Evolutionary conservation across 2,797 vertebrate species (phyloP).

Genomic region (Cynodonichthys magdalenae): DNA sequence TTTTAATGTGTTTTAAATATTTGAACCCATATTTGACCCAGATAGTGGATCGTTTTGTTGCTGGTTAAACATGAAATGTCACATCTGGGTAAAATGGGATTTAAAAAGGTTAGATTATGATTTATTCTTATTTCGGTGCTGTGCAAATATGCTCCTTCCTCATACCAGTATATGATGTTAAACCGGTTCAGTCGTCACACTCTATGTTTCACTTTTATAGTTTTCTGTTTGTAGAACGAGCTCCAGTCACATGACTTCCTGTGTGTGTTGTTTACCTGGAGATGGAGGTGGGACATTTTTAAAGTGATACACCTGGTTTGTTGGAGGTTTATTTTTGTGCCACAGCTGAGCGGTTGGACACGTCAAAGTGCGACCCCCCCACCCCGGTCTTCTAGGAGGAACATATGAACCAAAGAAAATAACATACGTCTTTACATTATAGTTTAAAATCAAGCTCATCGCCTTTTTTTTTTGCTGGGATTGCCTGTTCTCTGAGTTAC

Average conservation of each 20-base stretch:
- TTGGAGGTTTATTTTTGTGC: conserved; percentile 30
- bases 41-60: conserved; percentile 48
- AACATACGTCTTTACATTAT: conserved; percentile 22
- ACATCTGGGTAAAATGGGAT: conserved; percentile 53
- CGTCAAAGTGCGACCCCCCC: conserved; percentile 21
- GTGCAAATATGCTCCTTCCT: conserved; percentile 75
- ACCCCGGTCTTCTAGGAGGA: conserved; percentile 5
- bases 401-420: conserved; percentile 5
- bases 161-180: conserved; percentile 67
- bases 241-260: conserved; percentile 58
- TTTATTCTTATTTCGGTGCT: conserved; percentile 58
- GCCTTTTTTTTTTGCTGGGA: conserved; percentile 39
- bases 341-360: conserved; percentile 26
- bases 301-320: conserved; percentile 49
- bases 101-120: conserved; percentile 29
- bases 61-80: conserved; percentile 57
- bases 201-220: conserved; percentile 47
- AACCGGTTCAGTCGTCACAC: conserved; percentile 59
- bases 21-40: conserved; percentile 52
- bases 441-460: conserved; percentile 7
- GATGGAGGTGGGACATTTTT: conserved; percentile 34
- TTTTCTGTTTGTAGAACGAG: conserved; percentile 48
- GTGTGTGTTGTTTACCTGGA: conserved; percentile 33
- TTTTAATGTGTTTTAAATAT: not conserved
- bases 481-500: conserved; percentile 24